phyloP scores from a whole-genome alignment of 1,140 invertebrate genomes.

The Holcopasites calliopsidis region DNA sequence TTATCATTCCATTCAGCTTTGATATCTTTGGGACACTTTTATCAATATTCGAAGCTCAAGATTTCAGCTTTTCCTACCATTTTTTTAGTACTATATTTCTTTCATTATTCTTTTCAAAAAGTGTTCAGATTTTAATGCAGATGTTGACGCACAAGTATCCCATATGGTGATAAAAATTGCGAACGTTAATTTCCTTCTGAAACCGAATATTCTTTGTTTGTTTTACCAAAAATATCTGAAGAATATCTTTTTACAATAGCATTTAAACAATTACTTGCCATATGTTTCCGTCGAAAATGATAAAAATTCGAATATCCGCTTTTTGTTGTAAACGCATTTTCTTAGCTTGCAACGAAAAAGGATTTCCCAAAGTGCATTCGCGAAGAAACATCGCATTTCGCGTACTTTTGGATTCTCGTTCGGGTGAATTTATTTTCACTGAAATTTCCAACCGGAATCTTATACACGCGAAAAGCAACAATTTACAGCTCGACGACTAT shows the following conservation, averaged over 20 bases:
- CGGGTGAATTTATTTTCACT: slow-evolving; percentile 25
- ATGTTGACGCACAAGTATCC: background rate
- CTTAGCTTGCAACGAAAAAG: too few relatives aligned
- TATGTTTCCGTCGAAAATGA: too few relatives aligned
- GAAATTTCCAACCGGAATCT: slow-evolving; percentile 36
- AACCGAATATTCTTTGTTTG: too few relatives aligned
- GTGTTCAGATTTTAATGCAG: background rate
- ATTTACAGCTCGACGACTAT: slow-evolving; percentile 29
- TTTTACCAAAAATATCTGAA: too few relatives aligned
- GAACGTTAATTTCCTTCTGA: too few relatives aligned
- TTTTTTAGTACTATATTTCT: background rate
- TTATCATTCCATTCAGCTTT: background rate
- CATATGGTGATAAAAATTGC: background rate
- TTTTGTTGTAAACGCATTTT: too few relatives aligned
- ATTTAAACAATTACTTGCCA: too few relatives aligned
- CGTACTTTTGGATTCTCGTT: slow-evolving; percentile 41
- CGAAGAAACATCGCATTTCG: slow-evolving; percentile 3
- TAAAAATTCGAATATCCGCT: too few relatives aligned
- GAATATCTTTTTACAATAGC: too few relatives aligned
- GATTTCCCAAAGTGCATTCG: slow-evolving; percentile 6
- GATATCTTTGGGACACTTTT: background rate
- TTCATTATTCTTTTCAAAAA: background rate
- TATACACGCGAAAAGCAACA: slow-evolving; percentile 32
- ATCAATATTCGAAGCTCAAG: background rate
- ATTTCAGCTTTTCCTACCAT: background rate